Conservation (phyloP, 2,888 invertebrate genomes). For the Creontiades dilutus region DNA sequence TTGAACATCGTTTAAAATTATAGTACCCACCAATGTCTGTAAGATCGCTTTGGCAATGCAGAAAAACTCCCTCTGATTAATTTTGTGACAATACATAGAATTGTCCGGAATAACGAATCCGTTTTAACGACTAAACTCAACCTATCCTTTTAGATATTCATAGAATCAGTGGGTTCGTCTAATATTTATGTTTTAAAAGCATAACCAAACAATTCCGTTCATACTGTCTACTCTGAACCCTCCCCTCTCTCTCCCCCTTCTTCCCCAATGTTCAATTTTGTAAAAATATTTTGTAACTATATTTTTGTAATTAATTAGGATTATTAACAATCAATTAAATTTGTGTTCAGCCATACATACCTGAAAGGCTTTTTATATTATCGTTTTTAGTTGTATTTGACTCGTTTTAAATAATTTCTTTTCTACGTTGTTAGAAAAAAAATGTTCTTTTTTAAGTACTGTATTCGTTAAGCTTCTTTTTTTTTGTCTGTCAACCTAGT, state of each 20-base stretch:
- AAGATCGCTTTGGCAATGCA: neutral
- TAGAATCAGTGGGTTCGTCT: neutral
- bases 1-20: too few relatives aligned
- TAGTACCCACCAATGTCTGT: neutral
- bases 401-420: conserved; percentile 54
- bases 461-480: conserved; percentile 34
- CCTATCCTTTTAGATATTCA: neutral
- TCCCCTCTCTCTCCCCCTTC: conserved; percentile 30
- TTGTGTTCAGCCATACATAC: conserved; percentile 75
- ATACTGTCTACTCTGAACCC: conserved; percentile 37
- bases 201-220: conserved; percentile 67
- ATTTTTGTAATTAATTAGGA: conserved; percentile 74
- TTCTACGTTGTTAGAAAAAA: conserved; percentile 43
- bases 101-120: neutral
- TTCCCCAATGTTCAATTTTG: conserved; percentile 63
- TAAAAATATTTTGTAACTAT: conserved; percentile 74
- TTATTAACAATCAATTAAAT: conserved; percentile 75
- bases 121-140: neutral
- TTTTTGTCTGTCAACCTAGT: conserved; percentile 46
- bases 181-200: neutral
- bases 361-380: conserved; percentile 67
- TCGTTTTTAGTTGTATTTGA: conserved; percentile 55
- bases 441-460: conserved; percentile 26
- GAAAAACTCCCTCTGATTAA: neutral
- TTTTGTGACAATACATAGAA: neutral